phyloP scores from a whole-genome alignment of 2,113 vertebrate species.

The Labrus mixtus region DNA sequence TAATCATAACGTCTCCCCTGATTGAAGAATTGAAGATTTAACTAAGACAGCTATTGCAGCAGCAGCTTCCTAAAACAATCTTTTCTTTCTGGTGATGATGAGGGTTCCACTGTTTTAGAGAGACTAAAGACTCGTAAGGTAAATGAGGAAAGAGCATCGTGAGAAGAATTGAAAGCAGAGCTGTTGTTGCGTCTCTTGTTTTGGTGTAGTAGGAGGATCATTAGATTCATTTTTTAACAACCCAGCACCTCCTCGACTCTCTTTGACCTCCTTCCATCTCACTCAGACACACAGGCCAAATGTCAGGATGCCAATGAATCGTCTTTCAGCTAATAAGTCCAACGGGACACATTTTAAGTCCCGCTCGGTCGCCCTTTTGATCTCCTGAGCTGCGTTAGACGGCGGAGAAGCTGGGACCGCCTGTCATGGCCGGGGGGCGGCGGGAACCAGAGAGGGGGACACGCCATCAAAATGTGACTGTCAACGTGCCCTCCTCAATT shows the following conservation, averaged over 20 bases:
- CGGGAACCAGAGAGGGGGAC: conserved; percentile 82
- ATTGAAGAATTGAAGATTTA: no score
- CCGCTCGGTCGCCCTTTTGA: conserved; percentile 53
- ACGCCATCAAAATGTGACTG: conserved; percentile 87
- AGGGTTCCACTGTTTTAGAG: no score
- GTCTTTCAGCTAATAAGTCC: conserved; percentile 53
- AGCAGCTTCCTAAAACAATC: no score
- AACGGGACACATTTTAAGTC: conserved; percentile 34
- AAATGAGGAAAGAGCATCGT: no score
- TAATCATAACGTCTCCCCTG: no score
- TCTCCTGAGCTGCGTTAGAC: conserved; percentile 72
- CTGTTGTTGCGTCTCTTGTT: no score
- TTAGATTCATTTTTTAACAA: no score
- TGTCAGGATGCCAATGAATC: conserved; percentile 53
- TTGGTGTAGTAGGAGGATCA: no score
- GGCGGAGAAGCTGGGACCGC: conserved; percentile 77
- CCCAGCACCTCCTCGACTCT: conserved; percentile 1
- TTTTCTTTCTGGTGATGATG: not conserved
- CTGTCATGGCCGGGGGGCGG: conserved; percentile 82
- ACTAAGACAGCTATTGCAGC: no score
- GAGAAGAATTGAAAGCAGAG: no score
- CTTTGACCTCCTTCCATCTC: conserved; percentile 55
- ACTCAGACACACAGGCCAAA: conserved; percentile 48
- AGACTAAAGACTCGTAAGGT: no score
- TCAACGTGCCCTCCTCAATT: conserved; percentile 88